These are phyloP conservation scores for Tachysurus vachellii DNA, from an alignment of 2,113 vertebrate genomes.

Conservation along the genomic window DNA sequence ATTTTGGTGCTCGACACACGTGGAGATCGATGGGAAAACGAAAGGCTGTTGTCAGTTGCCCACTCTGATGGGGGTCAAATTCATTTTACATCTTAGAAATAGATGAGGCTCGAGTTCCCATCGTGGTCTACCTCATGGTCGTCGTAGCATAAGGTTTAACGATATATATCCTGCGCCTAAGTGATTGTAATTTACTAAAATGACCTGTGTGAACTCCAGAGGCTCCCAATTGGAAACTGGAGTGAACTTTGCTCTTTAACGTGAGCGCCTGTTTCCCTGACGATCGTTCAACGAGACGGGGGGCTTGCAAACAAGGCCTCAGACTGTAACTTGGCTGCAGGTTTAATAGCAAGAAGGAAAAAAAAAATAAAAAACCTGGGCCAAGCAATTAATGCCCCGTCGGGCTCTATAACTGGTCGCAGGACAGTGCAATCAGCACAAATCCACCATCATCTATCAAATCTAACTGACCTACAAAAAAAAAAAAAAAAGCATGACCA, in stretches of 20 bases:
- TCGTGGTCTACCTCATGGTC: background rate
- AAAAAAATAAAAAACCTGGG: constrained; percentile 28
- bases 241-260: constrained; percentile 13
- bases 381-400: constrained; percentile 42
- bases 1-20: constrained; percentile 8
- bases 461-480: constrained; percentile 33
- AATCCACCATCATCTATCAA: constrained; percentile 27
- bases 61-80: constrained; percentile 31
- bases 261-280: constrained; percentile 31
- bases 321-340: background rate
- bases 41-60: background rate
- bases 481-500: background rate
- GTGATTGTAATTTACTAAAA: constrained; percentile 21
- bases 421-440: constrained; percentile 6
- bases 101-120: constrained; percentile 36
- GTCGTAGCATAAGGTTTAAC: background rate
- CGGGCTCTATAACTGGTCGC: background rate
- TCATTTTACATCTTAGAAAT: constrained; percentile 35
- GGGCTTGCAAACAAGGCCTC: constrained; percentile 3
- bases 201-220: constrained; percentile 25
- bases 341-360: constrained; percentile 27
- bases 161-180: background rate
- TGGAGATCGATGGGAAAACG: background rate
- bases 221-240: constrained; percentile 39
- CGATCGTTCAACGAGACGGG: constrained; percentile 32